phyloP scores from a whole-genome alignment of 2,888 invertebrate species.

The Clistopyga incitator region DNA sequence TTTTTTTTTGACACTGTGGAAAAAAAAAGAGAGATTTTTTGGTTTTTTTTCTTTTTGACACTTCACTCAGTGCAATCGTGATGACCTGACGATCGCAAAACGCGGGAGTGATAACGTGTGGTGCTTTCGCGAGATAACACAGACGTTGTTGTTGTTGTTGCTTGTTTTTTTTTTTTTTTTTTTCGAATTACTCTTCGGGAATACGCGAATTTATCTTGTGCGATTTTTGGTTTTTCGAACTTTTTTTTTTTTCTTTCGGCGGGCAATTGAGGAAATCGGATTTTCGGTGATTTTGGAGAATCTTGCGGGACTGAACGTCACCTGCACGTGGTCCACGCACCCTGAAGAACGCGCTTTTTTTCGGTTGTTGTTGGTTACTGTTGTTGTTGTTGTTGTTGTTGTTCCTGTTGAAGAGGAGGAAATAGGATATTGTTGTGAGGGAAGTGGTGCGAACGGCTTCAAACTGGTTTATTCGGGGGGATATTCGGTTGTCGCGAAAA shows the following conservation, averaged over 20 bases:
- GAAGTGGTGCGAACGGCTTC: constrained; percentile 76
- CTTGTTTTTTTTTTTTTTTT: not conserved
- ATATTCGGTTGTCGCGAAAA: constrained; percentile 78
- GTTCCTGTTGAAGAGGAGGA: too few relatives aligned
- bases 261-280: too few relatives aligned
- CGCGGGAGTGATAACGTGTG: constrained; percentile 16
- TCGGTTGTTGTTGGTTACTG: not conserved
- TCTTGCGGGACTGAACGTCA: too few relatives aligned
- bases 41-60: not conserved
- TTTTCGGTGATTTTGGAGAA: too few relatives aligned
- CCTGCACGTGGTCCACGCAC: too few relatives aligned
- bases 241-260: too few relatives aligned
- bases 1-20: too few relatives aligned
- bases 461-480: constrained; percentile 80
- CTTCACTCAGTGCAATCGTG: constrained; percentile 55
- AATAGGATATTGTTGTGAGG: constrained; percentile 8
- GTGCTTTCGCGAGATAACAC: not conserved
- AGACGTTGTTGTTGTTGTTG: too few relatives aligned
- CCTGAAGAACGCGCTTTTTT: too few relatives aligned
- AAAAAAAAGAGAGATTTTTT: not conserved
- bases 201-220: constrained; percentile 6
- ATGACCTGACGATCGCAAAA: constrained; percentile 58
- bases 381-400: too few relatives aligned
- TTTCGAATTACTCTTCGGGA: not conserved
- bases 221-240: not conserved